Percentiles rank a stretch among this genome's conserved stretches.
Evolutionary conservation across 2,113 vertebrate genomes (phyloP).

Genomic region (Glaucidium brasilianum): DNA sequence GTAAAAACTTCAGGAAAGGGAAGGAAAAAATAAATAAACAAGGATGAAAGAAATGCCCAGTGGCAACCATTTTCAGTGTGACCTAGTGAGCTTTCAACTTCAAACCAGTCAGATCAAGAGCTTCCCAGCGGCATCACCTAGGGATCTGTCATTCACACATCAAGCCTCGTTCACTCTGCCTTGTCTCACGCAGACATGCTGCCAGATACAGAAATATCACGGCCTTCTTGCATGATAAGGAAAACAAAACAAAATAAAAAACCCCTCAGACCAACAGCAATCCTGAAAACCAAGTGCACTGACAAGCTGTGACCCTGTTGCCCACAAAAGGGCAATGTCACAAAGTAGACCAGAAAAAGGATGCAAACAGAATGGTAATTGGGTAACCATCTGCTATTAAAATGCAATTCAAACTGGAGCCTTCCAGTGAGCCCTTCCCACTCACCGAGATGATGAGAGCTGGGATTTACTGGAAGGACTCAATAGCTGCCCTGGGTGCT

Average conservation of each 20-base stretch:
- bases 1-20: constrained; percentile 15
- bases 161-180: constrained; percentile 33
- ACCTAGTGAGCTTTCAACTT: constrained; percentile 77
- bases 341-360: neutral
- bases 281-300: neutral
- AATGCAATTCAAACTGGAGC: neutral
- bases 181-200: constrained; percentile 27
- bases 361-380: neutral
- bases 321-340: neutral
- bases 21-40: constrained; percentile 62
- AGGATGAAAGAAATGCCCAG: constrained; percentile 80
- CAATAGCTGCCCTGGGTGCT: neutral
- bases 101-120: constrained; percentile 76
- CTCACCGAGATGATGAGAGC: neutral
- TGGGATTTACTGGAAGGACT: neutral
- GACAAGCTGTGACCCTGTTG: neutral
- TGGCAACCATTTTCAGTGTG: constrained; percentile 73
- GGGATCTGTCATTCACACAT: constrained; percentile 70
- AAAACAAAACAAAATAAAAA: neutral
- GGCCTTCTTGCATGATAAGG: neutral
- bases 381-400: neutral
- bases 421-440: neutral
- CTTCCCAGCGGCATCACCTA: constrained; percentile 65
- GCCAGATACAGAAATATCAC: constrained; percentile 32
- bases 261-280: neutral